These are phyloP conservation scores for Girardinichthys multiradiatus DNA, from an alignment of 2,113 vertebrate species.

Conservation along the genomic window DNA sequence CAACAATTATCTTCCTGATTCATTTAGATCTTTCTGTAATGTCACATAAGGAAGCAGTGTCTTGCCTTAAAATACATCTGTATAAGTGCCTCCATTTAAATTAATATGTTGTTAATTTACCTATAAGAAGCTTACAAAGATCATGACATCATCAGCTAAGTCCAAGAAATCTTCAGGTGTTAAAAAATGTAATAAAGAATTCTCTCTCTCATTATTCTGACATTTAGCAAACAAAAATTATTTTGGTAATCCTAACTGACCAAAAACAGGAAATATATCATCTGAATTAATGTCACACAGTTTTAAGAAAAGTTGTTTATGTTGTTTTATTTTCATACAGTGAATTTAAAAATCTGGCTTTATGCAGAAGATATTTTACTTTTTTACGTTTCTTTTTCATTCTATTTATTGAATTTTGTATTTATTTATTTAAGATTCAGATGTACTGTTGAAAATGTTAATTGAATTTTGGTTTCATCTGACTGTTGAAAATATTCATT, in stretches of 20 bases:
- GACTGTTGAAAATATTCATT: constrained; percentile 22
- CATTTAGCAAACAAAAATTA: background rate
- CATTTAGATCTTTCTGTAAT: background rate
- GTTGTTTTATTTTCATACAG: background rate
- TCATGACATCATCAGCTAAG: too few species aligned
- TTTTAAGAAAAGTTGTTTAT: background rate
- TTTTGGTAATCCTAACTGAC: background rate
- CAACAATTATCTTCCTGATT: background rate
- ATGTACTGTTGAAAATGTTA: constrained; percentile 32
- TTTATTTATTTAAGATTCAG: constrained; percentile 38
- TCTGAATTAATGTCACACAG: background rate
- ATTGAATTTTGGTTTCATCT: too few species aligned
- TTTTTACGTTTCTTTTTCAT: constrained; percentile 36
- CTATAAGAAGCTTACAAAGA: background rate
- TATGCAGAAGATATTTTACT: background rate
- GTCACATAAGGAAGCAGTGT: background rate
- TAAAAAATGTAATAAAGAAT: background rate
- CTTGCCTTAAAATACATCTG: background rate
- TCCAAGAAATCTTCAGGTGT: background rate
- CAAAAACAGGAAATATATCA: background rate
- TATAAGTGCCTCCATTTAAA: background rate
- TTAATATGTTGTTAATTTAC: too few species aligned
- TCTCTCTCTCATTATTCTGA: background rate
- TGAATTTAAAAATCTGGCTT: background rate
- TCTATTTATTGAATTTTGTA: constrained; percentile 56